Conservation (phyloP, 2,888 invertebrate genomes). For the Thelaira solivaga region DNA sequence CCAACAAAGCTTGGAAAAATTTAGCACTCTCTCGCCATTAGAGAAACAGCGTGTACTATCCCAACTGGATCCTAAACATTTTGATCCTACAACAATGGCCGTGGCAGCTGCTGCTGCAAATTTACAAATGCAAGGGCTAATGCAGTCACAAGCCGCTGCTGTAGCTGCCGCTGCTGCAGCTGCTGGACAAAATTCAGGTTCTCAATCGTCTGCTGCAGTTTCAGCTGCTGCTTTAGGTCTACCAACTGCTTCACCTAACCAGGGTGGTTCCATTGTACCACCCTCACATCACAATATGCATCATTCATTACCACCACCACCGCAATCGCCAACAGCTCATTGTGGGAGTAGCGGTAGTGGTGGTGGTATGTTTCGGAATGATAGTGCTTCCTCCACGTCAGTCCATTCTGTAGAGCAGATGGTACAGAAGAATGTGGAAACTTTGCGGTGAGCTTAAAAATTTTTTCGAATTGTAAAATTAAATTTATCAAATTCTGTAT, state of each 20-base stretch:
- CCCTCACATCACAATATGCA: conserved; percentile 55
- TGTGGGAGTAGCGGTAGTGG: conserved; percentile 40
- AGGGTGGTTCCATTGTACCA: conserved; percentile 31
- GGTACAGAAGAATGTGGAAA: conserved; percentile 73
- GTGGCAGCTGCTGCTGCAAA: conserved; percentile 74
- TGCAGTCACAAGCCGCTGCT: conserved; percentile 73
- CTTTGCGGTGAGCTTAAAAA: conserved; percentile 69
- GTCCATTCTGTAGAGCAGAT: conserved; percentile 72
- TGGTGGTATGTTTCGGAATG: conserved; percentile 43
- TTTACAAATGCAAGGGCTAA: conserved; percentile 72
- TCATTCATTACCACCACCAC: conserved; percentile 68
- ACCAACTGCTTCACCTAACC: conserved; percentile 36
- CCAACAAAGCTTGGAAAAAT: conserved; percentile 82
- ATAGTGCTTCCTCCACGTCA: conserved; percentile 65
- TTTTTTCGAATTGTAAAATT: background rate
- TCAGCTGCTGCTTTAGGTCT: conserved; percentile 57
- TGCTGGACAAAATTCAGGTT: conserved; percentile 51
- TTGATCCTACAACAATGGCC: conserved; percentile 72
- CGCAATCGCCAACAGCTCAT: conserved; percentile 69
- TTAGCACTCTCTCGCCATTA: conserved; percentile 78
- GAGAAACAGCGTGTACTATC: conserved; percentile 80
- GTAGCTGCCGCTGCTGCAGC: conserved; percentile 70
- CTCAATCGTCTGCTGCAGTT: conserved; percentile 57
- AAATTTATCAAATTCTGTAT: background rate
- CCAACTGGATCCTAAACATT: conserved; percentile 78